Conservation (phyloP, 2,888 invertebrate species). For the Callimorpha dominula region DNA sequence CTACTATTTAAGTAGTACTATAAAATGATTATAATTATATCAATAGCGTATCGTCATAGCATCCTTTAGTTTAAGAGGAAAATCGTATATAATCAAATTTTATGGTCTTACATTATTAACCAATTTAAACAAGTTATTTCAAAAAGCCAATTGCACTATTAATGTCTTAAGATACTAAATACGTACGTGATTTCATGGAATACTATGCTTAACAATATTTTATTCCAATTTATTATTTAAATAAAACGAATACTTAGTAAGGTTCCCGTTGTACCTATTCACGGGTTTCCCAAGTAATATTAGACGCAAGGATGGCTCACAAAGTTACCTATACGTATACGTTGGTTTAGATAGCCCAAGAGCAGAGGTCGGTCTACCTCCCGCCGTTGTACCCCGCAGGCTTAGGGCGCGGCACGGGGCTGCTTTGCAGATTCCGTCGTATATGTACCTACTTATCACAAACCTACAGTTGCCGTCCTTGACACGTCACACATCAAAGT, state of each 20-base stretch:
- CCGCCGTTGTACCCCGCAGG: slow-evolving; percentile 69
- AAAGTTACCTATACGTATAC: slow-evolving; percentile 42
- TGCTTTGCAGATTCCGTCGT: slow-evolving; percentile 59
- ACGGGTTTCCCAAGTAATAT: slow-evolving; percentile 25
- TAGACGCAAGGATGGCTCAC: slow-evolving; percentile 40
- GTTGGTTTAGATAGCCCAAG: slow-evolving; percentile 56
- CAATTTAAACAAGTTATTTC: too few relatives aligned
- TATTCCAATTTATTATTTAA: neutral
- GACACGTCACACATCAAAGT: slow-evolving; percentile 16
- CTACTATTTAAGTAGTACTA: neutral
- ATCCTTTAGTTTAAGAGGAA: too few relatives aligned
- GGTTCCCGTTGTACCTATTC: slow-evolving; percentile 5
- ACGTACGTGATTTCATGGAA: neutral
- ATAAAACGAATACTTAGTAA: neutral
- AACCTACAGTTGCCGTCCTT: slow-evolving; percentile 30
- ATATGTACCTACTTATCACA: slow-evolving; percentile 35
- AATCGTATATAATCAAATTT: neutral
- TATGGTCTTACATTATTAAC: neutral
- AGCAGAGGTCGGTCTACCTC: slow-evolving; percentile 70
- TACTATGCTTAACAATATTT: neutral
- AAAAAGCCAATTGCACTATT: too few relatives aligned
- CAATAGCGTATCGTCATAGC: too few relatives aligned
- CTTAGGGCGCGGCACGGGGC: slow-evolving; percentile 66
- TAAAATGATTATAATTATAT: too few relatives aligned
- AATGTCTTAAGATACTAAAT: neutral